Conservation (phyloP, 1,140 invertebrate species). For the Hyles euphorbiae region DNA sequence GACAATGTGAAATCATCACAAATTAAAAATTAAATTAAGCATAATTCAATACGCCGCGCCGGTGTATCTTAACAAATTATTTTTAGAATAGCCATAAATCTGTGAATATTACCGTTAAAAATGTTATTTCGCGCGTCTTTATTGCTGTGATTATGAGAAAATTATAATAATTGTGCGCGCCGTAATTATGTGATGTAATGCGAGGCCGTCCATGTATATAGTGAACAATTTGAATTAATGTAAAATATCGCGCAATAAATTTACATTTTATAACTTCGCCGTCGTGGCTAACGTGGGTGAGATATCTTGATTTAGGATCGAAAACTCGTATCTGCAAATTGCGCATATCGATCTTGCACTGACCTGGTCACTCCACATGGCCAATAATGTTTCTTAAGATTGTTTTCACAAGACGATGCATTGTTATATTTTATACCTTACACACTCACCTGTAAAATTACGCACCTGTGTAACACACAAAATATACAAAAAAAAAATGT, state of each 20-base stretch:
- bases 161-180: constrained; percentile 71
- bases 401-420: too few species aligned
- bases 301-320: constrained; percentile 56
- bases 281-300: constrained; percentile 36
- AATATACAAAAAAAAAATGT: constrained; percentile 1
- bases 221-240: constrained; percentile 68
- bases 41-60: background rate
- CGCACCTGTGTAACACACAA: background rate
- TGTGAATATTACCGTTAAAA: constrained; percentile 53
- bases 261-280: constrained; percentile 66
- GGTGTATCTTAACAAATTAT: background rate
- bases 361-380: constrained; percentile 23
- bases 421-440: background rate
- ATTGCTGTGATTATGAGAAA: constrained; percentile 66
- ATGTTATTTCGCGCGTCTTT: constrained; percentile 70
- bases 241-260: constrained; percentile 72
- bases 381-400: too few species aligned
- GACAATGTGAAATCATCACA: constrained; percentile 3
- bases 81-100: constrained; percentile 46
- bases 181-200: constrained; percentile 68
- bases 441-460: background rate
- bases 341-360: constrained; percentile 27
- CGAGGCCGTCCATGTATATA: constrained; percentile 53
- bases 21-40: background rate
- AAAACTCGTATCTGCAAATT: constrained; percentile 34